These are phyloP conservation scores for Psilopogon haemacephalus DNA, from an alignment of 2,113 vertebrate genomes.

Conservation along the genomic window DNA sequence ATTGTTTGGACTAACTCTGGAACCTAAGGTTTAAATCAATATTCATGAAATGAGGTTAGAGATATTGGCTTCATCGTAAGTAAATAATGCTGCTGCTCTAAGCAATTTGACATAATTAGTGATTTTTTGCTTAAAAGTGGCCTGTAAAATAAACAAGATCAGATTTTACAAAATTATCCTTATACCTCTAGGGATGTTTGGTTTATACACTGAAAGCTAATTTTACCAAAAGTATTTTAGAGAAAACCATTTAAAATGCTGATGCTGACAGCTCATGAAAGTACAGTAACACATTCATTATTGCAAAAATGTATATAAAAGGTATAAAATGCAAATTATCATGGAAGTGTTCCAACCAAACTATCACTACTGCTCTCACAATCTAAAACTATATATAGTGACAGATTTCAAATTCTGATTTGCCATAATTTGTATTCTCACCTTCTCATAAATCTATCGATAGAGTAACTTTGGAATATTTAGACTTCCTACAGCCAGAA, in stretches of 20 bases:
- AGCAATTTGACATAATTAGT: slow-evolving; percentile 66
- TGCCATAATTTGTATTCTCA: neutral
- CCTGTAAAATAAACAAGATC: slow-evolving; percentile 39
- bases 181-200: slow-evolving; percentile 12
- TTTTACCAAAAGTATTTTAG: slow-evolving; percentile 15
- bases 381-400: neutral
- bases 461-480: neutral
- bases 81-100: slow-evolving; percentile 68
- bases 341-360: neutral
- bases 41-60: slow-evolving; percentile 69
- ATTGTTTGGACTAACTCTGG: slow-evolving; percentile 57
- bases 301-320: neutral
- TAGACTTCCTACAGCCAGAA: neutral
- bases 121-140: slow-evolving; percentile 68
- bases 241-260: neutral
- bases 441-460: neutral
- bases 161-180: slow-evolving; percentile 50
- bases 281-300: neutral
- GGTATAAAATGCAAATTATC: neutral
- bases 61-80: slow-evolving; percentile 65
- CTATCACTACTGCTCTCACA: neutral
- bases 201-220: slow-evolving; percentile 42
- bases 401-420: neutral
- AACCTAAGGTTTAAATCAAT: slow-evolving; percentile 71
- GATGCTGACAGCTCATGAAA: neutral